Conservation (phyloP, 2,888 invertebrate species). For the Marasmarcha lunaedactyla region DNA sequence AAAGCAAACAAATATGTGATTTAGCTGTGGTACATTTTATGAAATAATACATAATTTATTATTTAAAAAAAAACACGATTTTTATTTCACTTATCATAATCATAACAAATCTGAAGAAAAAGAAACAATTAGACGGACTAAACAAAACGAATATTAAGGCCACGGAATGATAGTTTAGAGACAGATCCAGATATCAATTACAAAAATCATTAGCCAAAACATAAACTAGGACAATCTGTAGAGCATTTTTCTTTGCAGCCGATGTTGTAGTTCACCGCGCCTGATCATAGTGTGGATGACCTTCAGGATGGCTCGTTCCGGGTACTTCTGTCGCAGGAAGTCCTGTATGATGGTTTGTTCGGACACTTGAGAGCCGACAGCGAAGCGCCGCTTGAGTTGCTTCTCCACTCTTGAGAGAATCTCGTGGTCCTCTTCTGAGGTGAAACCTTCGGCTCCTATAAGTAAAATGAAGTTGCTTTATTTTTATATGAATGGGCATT, state of each 20-base stretch:
- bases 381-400: conserved; percentile 93
- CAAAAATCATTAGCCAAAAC: too few species aligned
- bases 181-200: too few species aligned
- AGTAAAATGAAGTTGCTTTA: conserved; percentile 1
- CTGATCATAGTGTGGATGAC: conserved; percentile 95
- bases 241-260: conserved; percentile 96
- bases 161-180: too few species aligned
- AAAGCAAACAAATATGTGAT: too few species aligned
- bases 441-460: conserved; percentile 96
- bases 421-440: conserved; percentile 94
- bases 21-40: too few species aligned
- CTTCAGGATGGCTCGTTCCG: conserved; percentile 87
- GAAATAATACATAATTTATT: too few species aligned
- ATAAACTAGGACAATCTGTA: conserved; percentile 83
- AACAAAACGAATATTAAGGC: too few species aligned
- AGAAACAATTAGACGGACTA: too few species aligned
- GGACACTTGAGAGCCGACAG: conserved; percentile 96
- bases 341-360: conserved; percentile 94
- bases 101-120: background rate
- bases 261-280: conserved; percentile 94
- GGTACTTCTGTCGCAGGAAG: conserved; percentile 85
- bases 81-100: conserved; percentile 4
- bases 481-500: too few species aligned
- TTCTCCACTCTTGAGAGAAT: conserved; percentile 90
- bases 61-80: background rate